phyloP scores from a whole-genome alignment of 2,797 vertebrate species.

The Pterois miles region DNA sequence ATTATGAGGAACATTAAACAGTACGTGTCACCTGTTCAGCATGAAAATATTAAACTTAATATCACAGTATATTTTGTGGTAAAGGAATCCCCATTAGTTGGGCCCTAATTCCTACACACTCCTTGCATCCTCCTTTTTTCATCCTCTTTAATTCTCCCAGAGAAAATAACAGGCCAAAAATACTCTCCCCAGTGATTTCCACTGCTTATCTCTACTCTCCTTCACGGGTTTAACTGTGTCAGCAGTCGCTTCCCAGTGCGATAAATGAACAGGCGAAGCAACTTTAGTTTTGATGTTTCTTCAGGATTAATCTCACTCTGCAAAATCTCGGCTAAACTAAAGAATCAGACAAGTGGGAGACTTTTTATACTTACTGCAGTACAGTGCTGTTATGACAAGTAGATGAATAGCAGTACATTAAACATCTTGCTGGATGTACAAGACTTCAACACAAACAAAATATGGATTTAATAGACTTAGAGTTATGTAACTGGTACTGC shows the following conservation, averaged over 20 bases:
- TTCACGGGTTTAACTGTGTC: conserved; percentile 25
- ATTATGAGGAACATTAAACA: conserved; percentile 39
- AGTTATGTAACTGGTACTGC: not conserved
- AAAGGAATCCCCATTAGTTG: not conserved
- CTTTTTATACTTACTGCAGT: not conserved
- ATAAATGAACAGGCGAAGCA: not conserved
- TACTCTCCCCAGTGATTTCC: not conserved
- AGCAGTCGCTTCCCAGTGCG: not conserved
- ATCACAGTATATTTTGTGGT: not conserved
- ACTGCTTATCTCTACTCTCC: conserved; percentile 21
- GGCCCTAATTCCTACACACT: not conserved
- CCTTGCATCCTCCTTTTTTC: not conserved
- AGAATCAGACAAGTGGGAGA: not conserved
- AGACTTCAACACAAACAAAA: not conserved
- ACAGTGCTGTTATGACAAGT: not conserved
- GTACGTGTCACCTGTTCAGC: conserved; percentile 19
- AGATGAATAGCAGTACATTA: not conserved
- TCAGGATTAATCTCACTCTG: conserved; percentile 34
- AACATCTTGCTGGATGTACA: not conserved
- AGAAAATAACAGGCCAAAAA: conserved; percentile 15
- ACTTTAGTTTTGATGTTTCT: conserved; percentile 29
- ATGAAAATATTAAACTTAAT: not conserved
- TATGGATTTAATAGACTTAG: conserved; percentile 31
- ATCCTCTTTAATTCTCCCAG: not conserved
- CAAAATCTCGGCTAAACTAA: not conserved